phyloP scores from a whole-genome alignment of 2,797 vertebrate genomes.

The Menidia menidia region DNA sequence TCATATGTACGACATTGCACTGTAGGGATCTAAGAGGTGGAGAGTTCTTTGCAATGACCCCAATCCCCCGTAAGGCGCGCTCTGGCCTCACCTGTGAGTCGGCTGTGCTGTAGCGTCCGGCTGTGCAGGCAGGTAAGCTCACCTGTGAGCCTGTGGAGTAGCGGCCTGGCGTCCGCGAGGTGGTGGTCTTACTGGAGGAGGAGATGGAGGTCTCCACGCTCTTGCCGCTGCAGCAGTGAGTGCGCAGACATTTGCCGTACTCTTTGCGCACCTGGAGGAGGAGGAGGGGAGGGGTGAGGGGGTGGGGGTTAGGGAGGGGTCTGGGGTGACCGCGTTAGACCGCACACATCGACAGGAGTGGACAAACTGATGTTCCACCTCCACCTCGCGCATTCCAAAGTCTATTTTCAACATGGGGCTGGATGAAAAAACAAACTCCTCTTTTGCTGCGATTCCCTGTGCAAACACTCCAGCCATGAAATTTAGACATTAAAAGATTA shows the following conservation, averaged over 20 bases:
- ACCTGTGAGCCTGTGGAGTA: slow-evolving; percentile 99
- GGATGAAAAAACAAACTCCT: slow-evolving; percentile 20
- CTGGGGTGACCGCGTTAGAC: background rate
- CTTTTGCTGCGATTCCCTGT: slow-evolving; percentile 33
- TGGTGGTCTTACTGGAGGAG: slow-evolving; percentile 96
- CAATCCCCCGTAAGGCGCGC: slow-evolving; percentile 56
- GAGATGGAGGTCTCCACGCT: slow-evolving; percentile 97
- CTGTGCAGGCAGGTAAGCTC: slow-evolving; percentile 84
- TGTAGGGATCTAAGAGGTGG: background rate
- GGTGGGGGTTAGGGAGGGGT: background rate
- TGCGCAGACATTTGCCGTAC: slow-evolving; percentile 96
- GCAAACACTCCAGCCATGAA: slow-evolving; percentile 49
- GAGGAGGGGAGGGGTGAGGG: background rate
- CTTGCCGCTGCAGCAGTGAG: slow-evolving; percentile 97
- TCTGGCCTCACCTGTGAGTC: slow-evolving; percentile 81
- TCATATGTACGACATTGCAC: no score
- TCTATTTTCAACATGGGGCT: slow-evolving; percentile 23
- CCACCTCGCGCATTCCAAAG: slow-evolving; percentile 3
- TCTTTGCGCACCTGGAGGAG: slow-evolving; percentile 92
- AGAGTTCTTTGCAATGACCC: slow-evolving; percentile 39
- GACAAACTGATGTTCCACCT: slow-evolving; percentile 12
- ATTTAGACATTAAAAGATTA: slow-evolving; percentile 64
- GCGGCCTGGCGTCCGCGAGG: slow-evolving; percentile 93
- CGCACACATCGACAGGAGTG: background rate
- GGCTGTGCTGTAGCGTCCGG: slow-evolving; percentile 83